Evolutionary conservation across 2,113 vertebrate genomes (phyloP).

Genomic region (Lagopus muta): DNA sequence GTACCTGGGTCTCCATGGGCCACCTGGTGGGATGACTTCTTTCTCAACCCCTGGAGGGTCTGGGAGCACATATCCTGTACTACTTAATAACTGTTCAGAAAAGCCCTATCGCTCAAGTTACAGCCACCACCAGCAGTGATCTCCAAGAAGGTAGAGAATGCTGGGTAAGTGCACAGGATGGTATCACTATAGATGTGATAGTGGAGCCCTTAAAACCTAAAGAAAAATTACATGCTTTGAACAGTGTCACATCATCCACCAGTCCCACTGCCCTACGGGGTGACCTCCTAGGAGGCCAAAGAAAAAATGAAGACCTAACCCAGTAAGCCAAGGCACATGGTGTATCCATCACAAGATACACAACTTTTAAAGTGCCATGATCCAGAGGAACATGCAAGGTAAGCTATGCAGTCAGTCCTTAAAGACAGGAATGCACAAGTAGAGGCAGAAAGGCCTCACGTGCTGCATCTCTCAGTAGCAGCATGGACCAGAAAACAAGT

Average conservation of each 20-base stretch:
- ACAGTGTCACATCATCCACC: neutral
- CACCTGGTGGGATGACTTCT: neutral
- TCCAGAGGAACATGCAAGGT: neutral
- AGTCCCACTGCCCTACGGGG: rapidly evolving
- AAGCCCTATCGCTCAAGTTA: neutral
- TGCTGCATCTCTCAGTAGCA: neutral
- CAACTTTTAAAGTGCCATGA: neutral
- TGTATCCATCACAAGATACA: neutral
- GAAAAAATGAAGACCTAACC: neutral
- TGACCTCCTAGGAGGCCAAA: neutral
- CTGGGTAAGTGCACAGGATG: neutral
- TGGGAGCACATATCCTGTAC: neutral
- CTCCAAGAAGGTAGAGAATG: neutral
- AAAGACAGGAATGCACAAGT: neutral
- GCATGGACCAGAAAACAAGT: neutral
- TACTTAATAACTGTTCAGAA: neutral
- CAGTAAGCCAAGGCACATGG: neutral
- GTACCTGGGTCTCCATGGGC: rapidly evolving
- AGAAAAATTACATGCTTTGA: neutral
- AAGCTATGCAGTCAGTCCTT: neutral
- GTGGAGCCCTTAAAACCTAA: neutral
- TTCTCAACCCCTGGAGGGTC: neutral
- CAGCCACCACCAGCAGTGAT: neutral
- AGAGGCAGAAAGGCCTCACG: neutral
- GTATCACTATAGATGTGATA: rapidly evolving